These are phyloP conservation scores for Nothobranchius furzeri DNA, from an alignment of 2,113 vertebrate genomes.

Conservation along the genomic window DNA sequence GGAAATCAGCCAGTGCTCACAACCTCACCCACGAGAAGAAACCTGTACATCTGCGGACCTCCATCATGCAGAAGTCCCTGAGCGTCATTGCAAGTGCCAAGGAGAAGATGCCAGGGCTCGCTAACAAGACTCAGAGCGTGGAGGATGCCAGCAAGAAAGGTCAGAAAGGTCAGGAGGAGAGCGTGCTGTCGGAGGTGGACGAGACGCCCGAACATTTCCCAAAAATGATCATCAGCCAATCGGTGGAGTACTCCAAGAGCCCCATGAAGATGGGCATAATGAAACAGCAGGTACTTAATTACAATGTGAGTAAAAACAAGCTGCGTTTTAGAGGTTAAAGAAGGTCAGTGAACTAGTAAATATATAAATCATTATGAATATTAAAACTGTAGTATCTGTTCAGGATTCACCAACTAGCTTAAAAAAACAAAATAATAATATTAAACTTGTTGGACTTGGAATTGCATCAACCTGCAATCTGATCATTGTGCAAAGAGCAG, in stretches of 20 bases:
- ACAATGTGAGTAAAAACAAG: background rate
- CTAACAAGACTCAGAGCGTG: slow-evolving; percentile 82
- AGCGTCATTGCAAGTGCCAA: slow-evolving; percentile 97
- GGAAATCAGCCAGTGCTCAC: slow-evolving; percentile 96
- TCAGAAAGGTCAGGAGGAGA: slow-evolving; percentile 82
- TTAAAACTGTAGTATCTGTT: too few relatives aligned
- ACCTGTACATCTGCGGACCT: slow-evolving; percentile 88
- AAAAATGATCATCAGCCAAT: slow-evolving; percentile 84
- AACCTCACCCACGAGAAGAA: slow-evolving; percentile 95
- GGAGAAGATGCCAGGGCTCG: slow-evolving; percentile 91
- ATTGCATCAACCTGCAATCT: too few relatives aligned
- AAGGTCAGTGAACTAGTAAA: too few relatives aligned
- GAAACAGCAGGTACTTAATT: slow-evolving; percentile 86
- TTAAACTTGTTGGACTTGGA: too few relatives aligned
- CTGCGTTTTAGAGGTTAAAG: too few relatives aligned
- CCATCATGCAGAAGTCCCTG: slow-evolving; percentile 96
- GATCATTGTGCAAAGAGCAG: too few relatives aligned
- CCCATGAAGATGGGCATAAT: slow-evolving; percentile 93
- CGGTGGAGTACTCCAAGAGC: slow-evolving; percentile 88
- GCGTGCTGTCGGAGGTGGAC: slow-evolving; percentile 81
- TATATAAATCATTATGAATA: too few relatives aligned
- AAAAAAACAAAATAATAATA: too few relatives aligned
- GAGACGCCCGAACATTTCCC: slow-evolving; percentile 84
- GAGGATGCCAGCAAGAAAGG: slow-evolving; percentile 84
- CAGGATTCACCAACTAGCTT: too few relatives aligned